Percentiles rank a stretch among this genome's conserved stretches.
These are phyloP conservation scores for Hylyphantes graminicola DNA, from an alignment of 1,140 invertebrate genomes.

Conservation along the genomic window DNA sequence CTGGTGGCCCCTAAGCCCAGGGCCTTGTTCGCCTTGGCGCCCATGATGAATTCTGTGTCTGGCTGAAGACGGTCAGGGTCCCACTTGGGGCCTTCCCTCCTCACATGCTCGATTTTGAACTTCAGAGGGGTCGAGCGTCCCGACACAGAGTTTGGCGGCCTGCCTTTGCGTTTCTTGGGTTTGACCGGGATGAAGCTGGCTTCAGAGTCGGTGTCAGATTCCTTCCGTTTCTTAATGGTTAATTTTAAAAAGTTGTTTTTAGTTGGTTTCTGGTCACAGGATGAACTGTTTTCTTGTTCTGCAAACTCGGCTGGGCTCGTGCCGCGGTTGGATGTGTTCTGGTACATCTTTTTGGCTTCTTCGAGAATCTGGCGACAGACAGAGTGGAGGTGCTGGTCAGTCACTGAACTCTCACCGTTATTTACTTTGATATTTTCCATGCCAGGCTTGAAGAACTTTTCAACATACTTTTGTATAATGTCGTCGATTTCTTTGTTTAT, in stretches of 20 bases:
- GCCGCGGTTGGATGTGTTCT: conserved; percentile 62
- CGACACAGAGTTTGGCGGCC: conserved; percentile 64
- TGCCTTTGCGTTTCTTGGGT: conserved; percentile 65
- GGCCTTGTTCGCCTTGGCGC: conserved; percentile 76
- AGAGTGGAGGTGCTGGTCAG: conserved; percentile 79
- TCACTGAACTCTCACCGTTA: conserved; percentile 78
- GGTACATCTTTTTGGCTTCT: conserved; percentile 70
- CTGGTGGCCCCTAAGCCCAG: conserved; percentile 81
- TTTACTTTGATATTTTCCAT: conserved; percentile 82
- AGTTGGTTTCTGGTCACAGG: conserved; percentile 58
- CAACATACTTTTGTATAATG: conserved; percentile 64
- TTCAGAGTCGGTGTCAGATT: conserved; percentile 74
- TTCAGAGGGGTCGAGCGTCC: conserved; percentile 68
- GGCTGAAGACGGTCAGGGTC: conserved; percentile 77
- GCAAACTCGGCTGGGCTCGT: conserved; percentile 66
- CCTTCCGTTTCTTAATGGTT: conserved; percentile 73
- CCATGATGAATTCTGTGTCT: conserved; percentile 83
- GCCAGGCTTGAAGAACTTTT: conserved; percentile 77
- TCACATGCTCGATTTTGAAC: conserved; percentile 66
- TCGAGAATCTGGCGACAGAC: conserved; percentile 82
- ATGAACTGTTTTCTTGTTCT: conserved; percentile 64
- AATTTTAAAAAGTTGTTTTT: conserved; percentile 68
- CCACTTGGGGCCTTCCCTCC: conserved; percentile 76
- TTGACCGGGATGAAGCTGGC: conserved; percentile 64
- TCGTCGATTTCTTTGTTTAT: conserved; percentile 82